Conservation (phyloP, 1,140 invertebrate genomes). For the Orchestia grillus region DNA sequence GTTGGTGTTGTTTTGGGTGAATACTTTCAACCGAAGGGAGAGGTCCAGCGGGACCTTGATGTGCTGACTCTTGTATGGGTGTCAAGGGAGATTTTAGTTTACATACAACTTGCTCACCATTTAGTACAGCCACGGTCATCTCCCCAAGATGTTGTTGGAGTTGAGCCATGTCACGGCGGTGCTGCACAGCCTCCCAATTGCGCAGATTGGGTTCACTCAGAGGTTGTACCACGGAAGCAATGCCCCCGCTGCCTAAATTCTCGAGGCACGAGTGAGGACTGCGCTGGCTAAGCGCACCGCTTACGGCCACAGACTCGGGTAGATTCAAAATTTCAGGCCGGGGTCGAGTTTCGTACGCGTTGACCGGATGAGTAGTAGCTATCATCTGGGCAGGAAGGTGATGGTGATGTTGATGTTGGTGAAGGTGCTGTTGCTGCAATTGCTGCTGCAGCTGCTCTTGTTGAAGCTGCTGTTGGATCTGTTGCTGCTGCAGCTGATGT, state of each 20-base stretch:
- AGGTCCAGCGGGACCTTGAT: background rate
- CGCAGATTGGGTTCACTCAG: slow-evolving; percentile 66
- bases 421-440: background rate
- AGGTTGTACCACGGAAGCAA: slow-evolving; percentile 65
- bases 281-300: background rate
- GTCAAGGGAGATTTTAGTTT: slow-evolving; percentile 78
- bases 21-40: background rate
- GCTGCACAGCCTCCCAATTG: slow-evolving; percentile 65
- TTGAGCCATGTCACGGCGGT: slow-evolving; percentile 65
- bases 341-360: slow-evolving; percentile 58
- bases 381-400: background rate
- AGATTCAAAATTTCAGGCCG: slow-evolving; percentile 1
- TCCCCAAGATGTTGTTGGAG: slow-evolving; percentile 65
- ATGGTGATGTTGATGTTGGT: slow-evolving; percentile 25
- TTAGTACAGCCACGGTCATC: slow-evolving; percentile 82
- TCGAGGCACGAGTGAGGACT: slow-evolving; percentile 7
- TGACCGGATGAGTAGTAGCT: slow-evolving; percentile 61
- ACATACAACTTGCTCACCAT: slow-evolving; percentile 86
- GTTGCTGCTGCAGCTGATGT: slow-evolving; percentile 34
- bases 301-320: background rate
- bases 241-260: slow-evolving; percentile 30
- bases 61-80: slow-evolving; percentile 65
- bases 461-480: slow-evolving; percentile 17
- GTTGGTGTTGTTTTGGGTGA: slow-evolving; percentile 42
- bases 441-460: slow-evolving; percentile 42